Conservation (phyloP, 2,113 vertebrate genomes). For the Semicossyphus pulcher region DNA sequence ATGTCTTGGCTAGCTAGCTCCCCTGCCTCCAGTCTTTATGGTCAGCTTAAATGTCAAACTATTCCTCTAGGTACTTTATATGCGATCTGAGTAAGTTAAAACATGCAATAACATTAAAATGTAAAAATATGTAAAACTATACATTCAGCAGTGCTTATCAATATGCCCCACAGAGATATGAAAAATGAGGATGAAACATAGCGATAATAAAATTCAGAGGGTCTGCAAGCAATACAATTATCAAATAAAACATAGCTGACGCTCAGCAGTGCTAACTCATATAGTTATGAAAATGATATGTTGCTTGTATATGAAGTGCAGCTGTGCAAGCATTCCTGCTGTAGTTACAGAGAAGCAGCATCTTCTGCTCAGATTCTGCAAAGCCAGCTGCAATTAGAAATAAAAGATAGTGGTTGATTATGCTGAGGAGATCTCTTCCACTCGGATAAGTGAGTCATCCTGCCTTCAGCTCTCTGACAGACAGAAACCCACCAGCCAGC, state of each 20-base stretch:
- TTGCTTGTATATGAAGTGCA: constrained; percentile 13
- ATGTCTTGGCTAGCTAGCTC: not conserved
- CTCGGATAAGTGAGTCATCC: constrained; percentile 52
- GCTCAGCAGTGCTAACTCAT: no score
- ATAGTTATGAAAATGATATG: not conserved
- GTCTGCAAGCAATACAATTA: not conserved
- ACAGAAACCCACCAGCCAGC: constrained; percentile 36
- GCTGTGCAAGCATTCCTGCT: constrained; percentile 11
- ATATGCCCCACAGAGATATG: not conserved
- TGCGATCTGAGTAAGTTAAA: not conserved
- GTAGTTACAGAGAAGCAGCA: constrained; percentile 13
- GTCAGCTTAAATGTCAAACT: not conserved
- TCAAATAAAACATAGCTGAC: constrained; percentile 9
- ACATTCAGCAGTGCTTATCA: not conserved
- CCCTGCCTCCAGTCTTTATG: not conserved
- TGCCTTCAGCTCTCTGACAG: constrained; percentile 52
- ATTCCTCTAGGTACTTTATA: not conserved
- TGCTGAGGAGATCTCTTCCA: constrained; percentile 50
- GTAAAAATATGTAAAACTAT: not conserved
- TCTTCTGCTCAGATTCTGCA: constrained; percentile 38
- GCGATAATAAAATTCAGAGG: not conserved
- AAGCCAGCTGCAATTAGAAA: constrained; percentile 46
- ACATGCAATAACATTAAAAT: not conserved
- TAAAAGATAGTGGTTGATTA: constrained; percentile 37
- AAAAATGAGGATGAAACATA: not conserved